These are phyloP conservation scores for Regulus satrapa DNA, from an alignment of 2,113 vertebrate genomes.

Conservation along the genomic window DNA sequence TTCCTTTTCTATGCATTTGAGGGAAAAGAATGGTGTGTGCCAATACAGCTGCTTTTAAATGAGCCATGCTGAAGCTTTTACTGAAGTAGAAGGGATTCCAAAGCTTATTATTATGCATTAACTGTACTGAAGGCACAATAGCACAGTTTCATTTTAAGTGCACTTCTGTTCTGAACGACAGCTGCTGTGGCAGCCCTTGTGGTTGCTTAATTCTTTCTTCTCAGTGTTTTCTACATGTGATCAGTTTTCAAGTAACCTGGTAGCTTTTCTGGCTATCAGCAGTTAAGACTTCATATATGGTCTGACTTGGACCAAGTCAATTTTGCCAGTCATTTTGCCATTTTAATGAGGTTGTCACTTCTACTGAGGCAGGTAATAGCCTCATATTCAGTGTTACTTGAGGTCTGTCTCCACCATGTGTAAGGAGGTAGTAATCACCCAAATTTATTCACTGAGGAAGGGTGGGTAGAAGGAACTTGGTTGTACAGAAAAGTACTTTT, in stretches of 20 bases:
- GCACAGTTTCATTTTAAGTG: background rate
- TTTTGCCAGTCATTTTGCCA: background rate
- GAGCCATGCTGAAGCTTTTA: background rate
- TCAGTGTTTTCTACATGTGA: background rate
- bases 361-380: background rate
- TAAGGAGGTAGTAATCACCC: background rate
- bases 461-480: background rate
- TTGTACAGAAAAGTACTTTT: background rate
- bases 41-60: conserved; percentile 12
- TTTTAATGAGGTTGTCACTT: background rate
- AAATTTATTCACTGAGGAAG: background rate
- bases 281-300: background rate
- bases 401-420: background rate
- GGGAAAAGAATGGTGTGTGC: background rate
- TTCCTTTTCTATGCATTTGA: background rate
- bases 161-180: background rate
- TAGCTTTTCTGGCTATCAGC: background rate
- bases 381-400: background rate
- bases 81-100: background rate
- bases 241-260: background rate
- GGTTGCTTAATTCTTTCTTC: background rate
- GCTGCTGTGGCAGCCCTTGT: background rate
- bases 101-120: conserved; percentile 9
- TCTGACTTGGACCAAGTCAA: background rate
- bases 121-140: background rate